Evolutionary conservation across 2,797 vertebrate species (phyloP), one percentile per base, ranked within the genome.

Genomic region (Dallia pectoralis): DNA sequence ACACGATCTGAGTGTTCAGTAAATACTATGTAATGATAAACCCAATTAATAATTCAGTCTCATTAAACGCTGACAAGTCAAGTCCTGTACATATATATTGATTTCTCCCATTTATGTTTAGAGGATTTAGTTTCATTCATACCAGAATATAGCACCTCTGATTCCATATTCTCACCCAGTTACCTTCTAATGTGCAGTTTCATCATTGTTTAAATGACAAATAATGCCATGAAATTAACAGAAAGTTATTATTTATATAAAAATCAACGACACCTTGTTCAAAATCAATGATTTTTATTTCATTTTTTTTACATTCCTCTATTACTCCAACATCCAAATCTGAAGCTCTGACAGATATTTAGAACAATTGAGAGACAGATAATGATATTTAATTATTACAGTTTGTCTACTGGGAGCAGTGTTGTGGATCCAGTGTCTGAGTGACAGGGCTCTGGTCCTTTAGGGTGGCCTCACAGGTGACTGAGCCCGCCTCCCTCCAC

Each of bases 401-500:
- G 40, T 44, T 9, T 44, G 40, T 44, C 40, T 44, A 44, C 40
- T 44, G 40, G 40, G 40, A 44, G 40, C 40, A 44, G 3, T 62
- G 15, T 30, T 62, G 59, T 27, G 25, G 14, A 18, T 53, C 51
- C n/a, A 22, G 19, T 53, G n/a, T 56, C 4, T 56, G 18, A 56
- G 53, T 56, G 53, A 56, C 53, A 56, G 53, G 53, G 53, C 2
- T 19, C 19, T 25, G 18, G 53, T 56, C 53, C 53, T 56, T 25
- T 25, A 56, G 59, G 59, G 22, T 22, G 27, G n/a, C 59, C 59
- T 22, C n/a, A 25, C 59, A 62, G 59, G 22, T 62, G 22, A 22
- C 59, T 22, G 19, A 27, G 59, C 59, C 59, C n/a, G 59, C 74
- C 81, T 79, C 84, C 81, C 77, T 74, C 68, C 85, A 83, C 70